A percentile compares a stretch with the other conserved stretches of the same genome.
These are phyloP conservation scores for Seriola aureovittata DNA, from an alignment of 2,113 vertebrate genomes.

Conservation along the genomic window DNA sequence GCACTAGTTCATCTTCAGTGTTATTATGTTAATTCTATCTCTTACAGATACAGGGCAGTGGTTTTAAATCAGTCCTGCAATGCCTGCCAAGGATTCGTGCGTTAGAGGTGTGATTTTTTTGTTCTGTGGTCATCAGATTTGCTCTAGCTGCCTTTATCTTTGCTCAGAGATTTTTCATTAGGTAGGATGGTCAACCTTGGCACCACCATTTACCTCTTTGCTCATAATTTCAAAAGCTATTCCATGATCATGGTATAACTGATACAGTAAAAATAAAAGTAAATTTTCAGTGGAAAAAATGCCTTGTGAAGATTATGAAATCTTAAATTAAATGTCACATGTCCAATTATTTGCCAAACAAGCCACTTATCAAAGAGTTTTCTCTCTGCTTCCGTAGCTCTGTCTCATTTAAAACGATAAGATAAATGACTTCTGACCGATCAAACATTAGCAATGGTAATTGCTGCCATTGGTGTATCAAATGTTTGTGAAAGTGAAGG, in stretches of 20 bases:
- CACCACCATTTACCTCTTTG: neutral
- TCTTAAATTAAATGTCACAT: constrained; percentile 13
- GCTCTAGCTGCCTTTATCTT: neutral
- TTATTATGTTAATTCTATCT: neutral
- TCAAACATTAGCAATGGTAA: constrained; percentile 28
- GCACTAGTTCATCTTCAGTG: neutral
- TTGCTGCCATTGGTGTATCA: constrained; percentile 20
- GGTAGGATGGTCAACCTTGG: neutral
- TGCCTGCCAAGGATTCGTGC: neutral
- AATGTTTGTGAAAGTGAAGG: constrained; percentile 49
- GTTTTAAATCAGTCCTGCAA: neutral
- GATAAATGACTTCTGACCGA: constrained; percentile 23
- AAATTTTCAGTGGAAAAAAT: neutral
- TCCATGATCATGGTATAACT: neutral
- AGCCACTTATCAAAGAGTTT: constrained; percentile 15
- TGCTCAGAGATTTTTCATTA: neutral
- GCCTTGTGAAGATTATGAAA: neutral
- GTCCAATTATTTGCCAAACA: constrained; percentile 34
- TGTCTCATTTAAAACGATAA: constrained; percentile 8
- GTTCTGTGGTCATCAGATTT: neutral
- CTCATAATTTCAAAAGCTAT: neutral
- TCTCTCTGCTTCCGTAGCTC: neutral
- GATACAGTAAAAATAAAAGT: neutral
- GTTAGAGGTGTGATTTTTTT: neutral
- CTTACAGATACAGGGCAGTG: neutral